Percentiles rank a stretch among this genome's conserved stretches.
Conservation (phyloP, 2,888 invertebrate species). For the Cantharis nigra region DNA sequence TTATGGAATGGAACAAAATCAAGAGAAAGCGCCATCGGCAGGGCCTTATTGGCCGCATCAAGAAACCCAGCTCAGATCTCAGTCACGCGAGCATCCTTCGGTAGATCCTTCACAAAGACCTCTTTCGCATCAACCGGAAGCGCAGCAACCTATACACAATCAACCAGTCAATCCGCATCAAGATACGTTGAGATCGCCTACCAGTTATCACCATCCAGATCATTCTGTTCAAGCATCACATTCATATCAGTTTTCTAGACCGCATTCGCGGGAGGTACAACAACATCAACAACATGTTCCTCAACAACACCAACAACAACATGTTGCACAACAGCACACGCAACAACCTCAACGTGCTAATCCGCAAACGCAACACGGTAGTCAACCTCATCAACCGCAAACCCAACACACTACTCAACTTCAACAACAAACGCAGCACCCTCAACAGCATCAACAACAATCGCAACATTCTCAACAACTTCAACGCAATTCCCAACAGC, state of each 20-base stretch:
- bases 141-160: constrained; percentile 26
- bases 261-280: constrained; percentile 48
- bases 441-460: constrained; percentile 5
- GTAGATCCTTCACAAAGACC: constrained; percentile 20
- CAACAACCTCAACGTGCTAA: background rate
- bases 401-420: background rate
- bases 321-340: constrained; percentile 37
- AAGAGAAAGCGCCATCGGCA: constrained; percentile 21
- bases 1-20: constrained; percentile 22
- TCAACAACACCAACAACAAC: constrained; percentile 26
- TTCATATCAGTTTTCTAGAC: constrained; percentile 56
- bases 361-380: constrained; percentile 3
- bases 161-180: constrained; percentile 16
- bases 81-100: constrained; percentile 19
- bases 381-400: constrained; percentile 25
- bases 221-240: constrained; percentile 37
- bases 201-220: constrained; percentile 23
- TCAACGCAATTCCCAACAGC: constrained; percentile 26
- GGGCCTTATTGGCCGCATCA: constrained; percentile 30
- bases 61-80: constrained; percentile 28
- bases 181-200: constrained; percentile 24
- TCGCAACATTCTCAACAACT: constrained; percentile 20
- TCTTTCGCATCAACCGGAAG: constrained; percentile 29
- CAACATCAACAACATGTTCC: constrained; percentile 30
- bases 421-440: constrained; percentile 16